These are phyloP conservation scores for Gymnogyps californianus DNA, from an alignment of 2,113 vertebrate genomes.

Conservation along the genomic window DNA sequence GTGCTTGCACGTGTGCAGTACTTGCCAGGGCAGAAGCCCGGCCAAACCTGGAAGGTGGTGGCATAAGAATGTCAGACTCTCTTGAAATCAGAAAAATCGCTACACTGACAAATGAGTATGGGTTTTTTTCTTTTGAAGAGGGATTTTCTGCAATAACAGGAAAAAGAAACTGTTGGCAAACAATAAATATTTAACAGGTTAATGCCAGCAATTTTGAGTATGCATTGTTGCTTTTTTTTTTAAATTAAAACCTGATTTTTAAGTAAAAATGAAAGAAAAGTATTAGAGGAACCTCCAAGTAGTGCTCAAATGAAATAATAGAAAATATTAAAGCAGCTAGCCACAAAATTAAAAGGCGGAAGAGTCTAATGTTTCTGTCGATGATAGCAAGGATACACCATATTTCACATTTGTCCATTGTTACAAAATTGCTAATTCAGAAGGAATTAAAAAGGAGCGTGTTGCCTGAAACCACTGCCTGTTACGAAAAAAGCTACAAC, in stretches of 20 bases:
- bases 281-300: not conserved
- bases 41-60: not conserved
- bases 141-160: not conserved
- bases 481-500: not conserved
- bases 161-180: not conserved
- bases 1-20: accelerated
- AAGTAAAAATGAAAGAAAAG: not conserved
- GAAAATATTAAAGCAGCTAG: not conserved
- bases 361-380: not conserved
- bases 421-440: not conserved
- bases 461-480: not conserved
- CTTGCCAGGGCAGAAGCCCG: not conserved
- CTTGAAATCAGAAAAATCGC: not conserved
- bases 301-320: not conserved
- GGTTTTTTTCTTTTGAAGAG: not conserved
- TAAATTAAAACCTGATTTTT: not conserved
- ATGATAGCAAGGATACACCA: not conserved
- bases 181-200: not conserved
- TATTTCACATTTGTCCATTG: not conserved
- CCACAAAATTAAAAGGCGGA: not conserved
- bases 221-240: not conserved
- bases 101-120: not conserved
- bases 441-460: not conserved
- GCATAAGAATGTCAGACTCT: not conserved
- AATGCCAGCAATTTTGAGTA: not conserved